A percentile compares a stretch with the other conserved stretches of the same genome.
These are phyloP conservation scores for Cenopis cana DNA, from an alignment of 2,888 invertebrate species.

Conservation along the genomic window DNA sequence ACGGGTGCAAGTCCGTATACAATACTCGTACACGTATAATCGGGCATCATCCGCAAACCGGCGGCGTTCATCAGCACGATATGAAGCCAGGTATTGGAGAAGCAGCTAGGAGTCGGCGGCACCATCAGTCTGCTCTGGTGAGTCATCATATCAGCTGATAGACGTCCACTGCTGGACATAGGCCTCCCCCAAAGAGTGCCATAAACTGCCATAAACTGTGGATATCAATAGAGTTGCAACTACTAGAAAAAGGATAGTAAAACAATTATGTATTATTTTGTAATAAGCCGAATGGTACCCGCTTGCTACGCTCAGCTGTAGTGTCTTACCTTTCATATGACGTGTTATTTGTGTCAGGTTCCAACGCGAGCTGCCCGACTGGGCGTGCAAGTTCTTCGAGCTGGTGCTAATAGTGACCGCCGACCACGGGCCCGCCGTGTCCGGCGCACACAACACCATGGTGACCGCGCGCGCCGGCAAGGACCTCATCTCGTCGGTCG, in stretches of 20 bases:
- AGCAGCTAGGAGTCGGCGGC: slow-evolving; percentile 98
- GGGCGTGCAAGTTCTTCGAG: slow-evolving; percentile 98
- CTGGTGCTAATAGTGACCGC: slow-evolving; percentile 99
- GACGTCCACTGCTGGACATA: too few species aligned
- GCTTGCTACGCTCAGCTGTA: too few species aligned
- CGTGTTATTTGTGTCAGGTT: slow-evolving; percentile 82
- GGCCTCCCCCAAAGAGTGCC: too few species aligned
- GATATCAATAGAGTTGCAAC: too few species aligned
- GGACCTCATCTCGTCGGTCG: slow-evolving; percentile 97
- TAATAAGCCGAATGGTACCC: too few species aligned
- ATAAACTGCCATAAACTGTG: too few species aligned
- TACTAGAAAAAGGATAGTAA: too few species aligned
- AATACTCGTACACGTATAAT: too few species aligned
- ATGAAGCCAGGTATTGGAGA: slow-evolving; percentile 95
- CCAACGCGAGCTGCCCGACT: slow-evolving; percentile 97
- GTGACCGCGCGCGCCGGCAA: slow-evolving; percentile 99
- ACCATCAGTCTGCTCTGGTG: slow-evolving; percentile 97
- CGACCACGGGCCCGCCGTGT: slow-evolving; percentile 99
- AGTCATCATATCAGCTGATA: too few species aligned
- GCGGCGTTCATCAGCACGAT: slow-evolving; percentile 99
- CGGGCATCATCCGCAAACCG: slow-evolving; percentile 98
- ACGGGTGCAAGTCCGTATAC: too few species aligned
- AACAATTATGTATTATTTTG: too few species aligned
- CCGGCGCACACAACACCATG: slow-evolving; percentile 99
- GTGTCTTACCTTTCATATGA: too few species aligned